Evolutionary conservation across 1,140 invertebrate genomes (phyloP), one percentile per base, ranked within the genome.

Genomic region (Uloborus diversus): DNA sequence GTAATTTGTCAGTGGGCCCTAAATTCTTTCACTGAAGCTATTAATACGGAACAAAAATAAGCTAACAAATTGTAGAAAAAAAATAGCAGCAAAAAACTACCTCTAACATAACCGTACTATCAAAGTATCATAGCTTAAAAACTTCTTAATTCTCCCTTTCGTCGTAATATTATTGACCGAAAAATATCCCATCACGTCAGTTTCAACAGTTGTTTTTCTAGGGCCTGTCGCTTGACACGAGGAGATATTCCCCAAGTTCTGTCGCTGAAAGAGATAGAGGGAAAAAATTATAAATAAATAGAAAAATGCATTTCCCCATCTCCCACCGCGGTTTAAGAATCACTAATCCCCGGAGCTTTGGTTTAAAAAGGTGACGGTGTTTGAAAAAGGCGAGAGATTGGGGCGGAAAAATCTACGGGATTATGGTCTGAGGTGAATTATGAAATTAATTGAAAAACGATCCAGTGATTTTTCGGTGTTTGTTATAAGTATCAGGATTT

Each of bases 381-480:
- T 3, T 9, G 23, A 32, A 25, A 56, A 69, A 56, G 5, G 5
- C 23, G 27, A 37, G 57, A 71, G 28, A 42, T 7, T 9, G n/a
- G 49, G n/a, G 23, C 3, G n/a, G 20, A 71, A 33, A 59, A 73
- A 73, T 73, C 53, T 27, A 14, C 13, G 1, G 69, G 69, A 73
- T 73, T 73, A 73, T 59, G 69, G 51, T n/a, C n/a, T 11, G 37
- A 73, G 69, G 69, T 73, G 69, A 73, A 73, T 59, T 73, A 59
- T 73, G 42, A 73, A 73, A 73, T 73, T 73, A 73, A 73, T 73
- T 73, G 69, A 73, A 73, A 73, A 73, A 73, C 28, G 57, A 28
- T 30, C 17, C 27, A 7, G 37, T 42, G 37, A 42, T 42, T 42
- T 23, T 13, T 42, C 14, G 57, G 13, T 61, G 57, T 61, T 61